Evolutionary conservation across 2,888 invertebrate genomes (phyloP), one percentile per base, ranked within the genome.

Genomic region (Drosophila anomelani): DNA sequence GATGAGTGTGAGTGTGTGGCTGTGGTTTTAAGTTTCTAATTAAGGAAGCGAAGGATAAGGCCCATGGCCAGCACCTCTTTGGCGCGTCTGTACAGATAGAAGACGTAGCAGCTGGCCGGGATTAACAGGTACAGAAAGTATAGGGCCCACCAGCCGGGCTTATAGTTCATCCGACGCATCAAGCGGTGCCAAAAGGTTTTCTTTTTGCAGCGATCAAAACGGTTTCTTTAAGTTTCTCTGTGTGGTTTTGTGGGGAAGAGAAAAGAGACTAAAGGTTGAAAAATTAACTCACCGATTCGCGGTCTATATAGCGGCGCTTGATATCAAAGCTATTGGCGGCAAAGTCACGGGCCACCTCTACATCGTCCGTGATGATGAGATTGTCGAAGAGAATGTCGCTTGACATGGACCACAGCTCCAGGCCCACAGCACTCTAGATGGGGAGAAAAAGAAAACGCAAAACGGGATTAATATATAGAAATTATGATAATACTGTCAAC

Each of bases 391-490:
- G 93, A 83, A 99, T 97, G 88, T 95, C 95, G 74, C 97, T 96
- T 0, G 98, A 97, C 98, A 99, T 99, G 7, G 99, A 98, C 99
- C 99, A 99, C 76, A 99, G 93, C 93, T 99, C 99, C 92, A 99
- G 95, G 20, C 99, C 99, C 62, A 99, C 94, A 23, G 99, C 98
- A 90, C 95, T 94, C 98, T 98, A 90, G 9, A 10, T 2, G 23
- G 9, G 23, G 2, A 23, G 92, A 57, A 68, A 59, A 51, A 58
- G 70, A 58, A 51, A 62, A 72, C 57, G 4, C n/a, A 23, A 46
- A 12, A 9, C 26, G 1, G 4, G 10, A n/a, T 5, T 5, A 5
- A 73, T 68, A 47, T 32, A 4, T 5, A 36, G 15, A 38, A 32
- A 12, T 51, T 0, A n/a, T 38, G 15, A 38, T 8, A 4, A 39